Conservation (phyloP, 2,797 vertebrate genomes). For the Poecile montanus region DNA sequence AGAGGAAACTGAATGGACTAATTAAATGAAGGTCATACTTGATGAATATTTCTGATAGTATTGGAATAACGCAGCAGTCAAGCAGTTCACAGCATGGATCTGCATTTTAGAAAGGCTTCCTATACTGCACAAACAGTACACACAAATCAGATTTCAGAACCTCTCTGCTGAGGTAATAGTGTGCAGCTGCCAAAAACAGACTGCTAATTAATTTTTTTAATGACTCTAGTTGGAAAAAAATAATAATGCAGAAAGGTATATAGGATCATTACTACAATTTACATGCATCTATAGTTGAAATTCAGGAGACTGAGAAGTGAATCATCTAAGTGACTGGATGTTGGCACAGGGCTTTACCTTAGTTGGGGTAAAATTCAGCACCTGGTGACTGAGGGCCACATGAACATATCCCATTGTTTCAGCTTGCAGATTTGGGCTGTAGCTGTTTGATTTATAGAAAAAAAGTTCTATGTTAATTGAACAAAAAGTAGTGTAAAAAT, state of each 20-base stretch:
- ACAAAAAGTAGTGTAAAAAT: neutral
- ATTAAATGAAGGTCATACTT: slow-evolving; percentile 40
- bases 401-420: neutral
- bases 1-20: slow-evolving; percentile 43
- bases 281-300: neutral
- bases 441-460: neutral
- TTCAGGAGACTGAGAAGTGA: neutral
- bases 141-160: slow-evolving; percentile 37
- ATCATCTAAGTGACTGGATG: neutral
- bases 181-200: slow-evolving; percentile 13
- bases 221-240: neutral
- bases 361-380: neutral
- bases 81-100: neutral
- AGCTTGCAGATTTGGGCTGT: neutral
- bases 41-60: slow-evolving; percentile 6
- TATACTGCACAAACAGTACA: neutral
- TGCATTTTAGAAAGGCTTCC: slow-evolving; percentile 40
- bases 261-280: neutral
- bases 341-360: neutral
- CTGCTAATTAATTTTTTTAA: neutral
- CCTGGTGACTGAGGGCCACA: neutral
- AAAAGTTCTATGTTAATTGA: neutral
- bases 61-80: slow-evolving; percentile 6
- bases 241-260: neutral
- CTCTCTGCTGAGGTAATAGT: slow-evolving; percentile 7